phyloP scores from a whole-genome alignment of 2,113 vertebrate species.

The Epinephelus fuscoguttatus region DNA sequence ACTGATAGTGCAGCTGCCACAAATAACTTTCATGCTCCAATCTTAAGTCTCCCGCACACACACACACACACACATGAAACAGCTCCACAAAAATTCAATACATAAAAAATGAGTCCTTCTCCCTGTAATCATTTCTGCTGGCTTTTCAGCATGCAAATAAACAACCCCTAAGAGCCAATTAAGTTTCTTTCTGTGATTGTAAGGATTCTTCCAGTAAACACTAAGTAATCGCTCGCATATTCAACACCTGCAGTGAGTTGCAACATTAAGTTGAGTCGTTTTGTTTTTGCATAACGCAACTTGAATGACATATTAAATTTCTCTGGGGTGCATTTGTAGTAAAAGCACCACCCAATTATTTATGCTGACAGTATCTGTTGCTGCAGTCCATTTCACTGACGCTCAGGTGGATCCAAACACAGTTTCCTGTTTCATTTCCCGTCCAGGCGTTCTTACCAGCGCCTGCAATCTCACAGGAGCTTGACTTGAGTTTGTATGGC shows the following conservation, averaged over 20 bases:
- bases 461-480: slow-evolving; percentile 9
- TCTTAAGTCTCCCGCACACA: slow-evolving; percentile 13
- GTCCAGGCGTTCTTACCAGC: slow-evolving; percentile 12
- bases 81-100: slow-evolving; percentile 11
- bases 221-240: slow-evolving; percentile 27
- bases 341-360: slow-evolving; percentile 31
- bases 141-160: slow-evolving; percentile 48
- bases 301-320: not conserved
- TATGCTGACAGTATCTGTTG: slow-evolving; percentile 8
- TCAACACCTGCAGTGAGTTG: slow-evolving; percentile 33
- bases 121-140: slow-evolving; percentile 22
- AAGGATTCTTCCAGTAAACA: slow-evolving; percentile 34
- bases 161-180: slow-evolving; percentile 52
- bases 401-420: slow-evolving; percentile 11
- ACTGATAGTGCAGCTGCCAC: slow-evolving; percentile 10
- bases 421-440: slow-evolving; percentile 52
- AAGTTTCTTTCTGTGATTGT: slow-evolving; percentile 47
- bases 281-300: not conserved
- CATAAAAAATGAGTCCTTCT: slow-evolving; percentile 25
- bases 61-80: slow-evolving; percentile 9
- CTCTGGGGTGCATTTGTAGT: not conserved
- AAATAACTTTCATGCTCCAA: slow-evolving; percentile 11
- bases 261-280: not conserved
- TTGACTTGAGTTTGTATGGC: slow-evolving; percentile 4
- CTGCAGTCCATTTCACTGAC: slow-evolving; percentile 7